A percentile compares a stretch with the other conserved stretches of the same genome.
Evolutionary conservation across 2,888 invertebrate genomes (phyloP).

Genomic region (Gisinianus flammeolus): DNA sequence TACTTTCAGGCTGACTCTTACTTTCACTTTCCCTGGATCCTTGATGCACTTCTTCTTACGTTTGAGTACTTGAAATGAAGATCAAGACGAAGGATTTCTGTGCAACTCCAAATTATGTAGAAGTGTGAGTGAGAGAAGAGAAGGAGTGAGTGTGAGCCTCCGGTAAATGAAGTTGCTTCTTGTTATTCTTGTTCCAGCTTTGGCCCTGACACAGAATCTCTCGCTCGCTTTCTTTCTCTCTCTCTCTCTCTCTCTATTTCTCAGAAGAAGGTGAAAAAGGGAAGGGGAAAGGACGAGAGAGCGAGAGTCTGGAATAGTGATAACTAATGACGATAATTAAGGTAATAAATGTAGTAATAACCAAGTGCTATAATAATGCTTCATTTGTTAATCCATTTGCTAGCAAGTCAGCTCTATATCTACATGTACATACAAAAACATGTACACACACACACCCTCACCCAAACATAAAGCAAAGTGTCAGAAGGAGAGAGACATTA

Average conservation of each 20-base stretch:
- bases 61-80: no score
- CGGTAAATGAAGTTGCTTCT: no score
- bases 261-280: neutral
- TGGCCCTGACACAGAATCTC: no score
- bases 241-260: neutral
- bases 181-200: no score
- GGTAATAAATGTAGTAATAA: constrained; percentile 33
- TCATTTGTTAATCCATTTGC: constrained; percentile 14
- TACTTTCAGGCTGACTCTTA: no score
- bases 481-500: no score
- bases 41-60: no score
- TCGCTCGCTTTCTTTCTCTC: neutral
- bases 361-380: constrained; percentile 25
- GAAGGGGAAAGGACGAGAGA: neutral
- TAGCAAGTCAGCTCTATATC: neutral
- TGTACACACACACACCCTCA: no score
- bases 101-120: neutral
- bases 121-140: neutral
- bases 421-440: no score
- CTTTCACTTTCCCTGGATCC: no score
- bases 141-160: neutral
- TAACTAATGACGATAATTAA: constrained; percentile 35
- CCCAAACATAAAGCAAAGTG: no score
- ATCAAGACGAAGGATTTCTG: neutral
- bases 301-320: neutral